Evolutionary conservation across 2,797 vertebrate species (phyloP).

Genomic region (Sebastes melanostomus): DNA sequence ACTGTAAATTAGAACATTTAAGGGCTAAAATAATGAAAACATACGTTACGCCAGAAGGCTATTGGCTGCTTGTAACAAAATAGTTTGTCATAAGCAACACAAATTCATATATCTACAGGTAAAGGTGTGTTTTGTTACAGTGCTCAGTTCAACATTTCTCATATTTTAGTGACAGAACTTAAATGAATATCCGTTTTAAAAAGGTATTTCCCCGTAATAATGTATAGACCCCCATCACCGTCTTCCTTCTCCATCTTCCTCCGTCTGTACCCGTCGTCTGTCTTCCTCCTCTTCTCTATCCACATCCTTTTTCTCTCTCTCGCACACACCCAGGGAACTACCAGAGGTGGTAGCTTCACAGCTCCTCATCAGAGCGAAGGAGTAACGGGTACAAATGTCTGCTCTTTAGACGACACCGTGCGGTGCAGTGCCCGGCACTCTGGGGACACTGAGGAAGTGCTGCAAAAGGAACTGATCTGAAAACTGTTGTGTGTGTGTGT

Average conservation of each 20-base stretch:
- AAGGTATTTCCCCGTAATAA: neutral
- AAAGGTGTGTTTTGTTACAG: neutral
- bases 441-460: slow-evolving; percentile 52
- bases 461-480: slow-evolving; percentile 47
- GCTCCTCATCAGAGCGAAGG: slow-evolving; percentile 47
- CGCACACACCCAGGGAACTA: neutral
- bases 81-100: neutral
- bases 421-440: slow-evolving; percentile 55
- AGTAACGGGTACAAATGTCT: slow-evolving; percentile 59
- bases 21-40: neutral
- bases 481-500: slow-evolving; percentile 22
- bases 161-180: neutral
- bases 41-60: neutral
- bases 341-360: slow-evolving; percentile 50
- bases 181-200: neutral
- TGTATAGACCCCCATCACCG: neutral
- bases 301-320: slow-evolving; percentile 9
- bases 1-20: neutral
- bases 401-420: slow-evolving; percentile 57
- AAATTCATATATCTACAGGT: neutral
- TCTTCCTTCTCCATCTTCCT: slow-evolving; percentile 40
- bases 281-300: slow-evolving; percentile 20
- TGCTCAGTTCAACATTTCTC: neutral
- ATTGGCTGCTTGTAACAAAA: neutral
- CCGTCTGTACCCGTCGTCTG: slow-evolving; percentile 39